A percentile compares a stretch with the other conserved stretches of the same genome.
Conservation (phyloP, 1,140 invertebrate genomes). For the Hyles vespertilio region DNA sequence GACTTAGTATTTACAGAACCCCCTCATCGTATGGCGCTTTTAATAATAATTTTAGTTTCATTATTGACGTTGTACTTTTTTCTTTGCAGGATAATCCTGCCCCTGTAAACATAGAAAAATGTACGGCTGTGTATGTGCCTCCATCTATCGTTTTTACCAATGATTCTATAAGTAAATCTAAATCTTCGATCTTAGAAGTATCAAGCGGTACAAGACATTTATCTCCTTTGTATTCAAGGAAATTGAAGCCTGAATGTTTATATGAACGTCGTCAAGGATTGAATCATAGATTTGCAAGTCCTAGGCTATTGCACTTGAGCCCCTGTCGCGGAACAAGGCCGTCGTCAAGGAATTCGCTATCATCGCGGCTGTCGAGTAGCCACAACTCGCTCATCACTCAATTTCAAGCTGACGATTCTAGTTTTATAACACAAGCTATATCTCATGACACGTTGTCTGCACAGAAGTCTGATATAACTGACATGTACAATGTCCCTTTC, state of each 20-base stretch:
- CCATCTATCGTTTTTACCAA: slow-evolving; percentile 45
- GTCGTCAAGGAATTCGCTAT: slow-evolving; percentile 83
- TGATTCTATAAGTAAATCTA: slow-evolving; percentile 38
- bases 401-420: slow-evolving; percentile 86
- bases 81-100: slow-evolving; percentile 49
- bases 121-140: slow-evolving; percentile 47
- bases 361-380: slow-evolving; percentile 85
- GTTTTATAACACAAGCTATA: slow-evolving; percentile 90
- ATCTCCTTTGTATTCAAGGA: slow-evolving; percentile 59
- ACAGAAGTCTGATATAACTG: slow-evolving; percentile 82
- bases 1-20: too few species aligned
- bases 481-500: slow-evolving; percentile 90
- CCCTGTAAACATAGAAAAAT: slow-evolving; percentile 36
- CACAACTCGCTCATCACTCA: slow-evolving; percentile 87
- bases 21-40: too few species aligned
- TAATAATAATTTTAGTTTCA: too few species aligned
- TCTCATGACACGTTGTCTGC: slow-evolving; percentile 85
- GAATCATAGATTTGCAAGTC: slow-evolving; percentile 77
- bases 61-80: neutral
- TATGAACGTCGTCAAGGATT: slow-evolving; percentile 61
- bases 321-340: slow-evolving; percentile 79
- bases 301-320: slow-evolving; percentile 79
- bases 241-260: slow-evolving; percentile 53
- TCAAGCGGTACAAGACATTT: slow-evolving; percentile 40
- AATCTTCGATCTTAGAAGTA: slow-evolving; percentile 41